A percentile compares a stretch with the other conserved stretches of the same genome.
phyloP scores from a whole-genome alignment of 2,797 vertebrate species.

The Triplophysa bombifrons region DNA sequence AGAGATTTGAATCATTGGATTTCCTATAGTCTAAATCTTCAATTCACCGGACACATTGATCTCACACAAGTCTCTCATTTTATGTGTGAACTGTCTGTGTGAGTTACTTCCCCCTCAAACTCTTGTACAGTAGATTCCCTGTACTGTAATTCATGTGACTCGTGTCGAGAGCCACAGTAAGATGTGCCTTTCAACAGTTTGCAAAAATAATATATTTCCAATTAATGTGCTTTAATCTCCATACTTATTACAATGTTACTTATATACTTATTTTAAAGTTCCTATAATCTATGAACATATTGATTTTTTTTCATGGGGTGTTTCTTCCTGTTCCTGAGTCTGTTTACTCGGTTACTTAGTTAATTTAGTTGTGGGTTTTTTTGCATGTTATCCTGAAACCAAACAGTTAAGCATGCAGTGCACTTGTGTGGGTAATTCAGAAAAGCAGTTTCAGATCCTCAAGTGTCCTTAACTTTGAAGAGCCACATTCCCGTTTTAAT shows the following conservation, averaged over 20 bases:
- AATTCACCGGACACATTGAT: not conserved
- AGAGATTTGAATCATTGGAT: not conserved
- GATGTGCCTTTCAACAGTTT: not conserved
- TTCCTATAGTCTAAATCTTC: not conserved
- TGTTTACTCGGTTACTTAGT: not conserved
- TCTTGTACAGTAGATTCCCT: not conserved
- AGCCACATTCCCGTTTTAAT: not conserved
- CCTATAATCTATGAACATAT: not conserved
- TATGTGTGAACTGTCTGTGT: not conserved
- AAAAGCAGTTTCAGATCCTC: constrained; percentile 2
- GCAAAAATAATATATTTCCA: not conserved
- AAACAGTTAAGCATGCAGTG: not conserved
- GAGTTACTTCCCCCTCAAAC: not conserved
- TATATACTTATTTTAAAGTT: too few species aligned
- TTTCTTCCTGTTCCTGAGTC: not conserved
- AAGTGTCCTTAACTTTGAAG: constrained; percentile 10
- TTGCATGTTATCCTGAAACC: not conserved
- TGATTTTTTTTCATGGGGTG: not conserved
- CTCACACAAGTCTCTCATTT: not conserved
- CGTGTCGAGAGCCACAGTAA: not conserved
- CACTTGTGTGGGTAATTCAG: constrained; percentile 3
- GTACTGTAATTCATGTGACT: not conserved
- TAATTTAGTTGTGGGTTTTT: not conserved
- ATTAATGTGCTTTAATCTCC: not conserved
- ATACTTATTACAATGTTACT: not conserved